Evolutionary conservation across 2,888 invertebrate genomes (phyloP).

Genomic region (Merodon equestris): DNA sequence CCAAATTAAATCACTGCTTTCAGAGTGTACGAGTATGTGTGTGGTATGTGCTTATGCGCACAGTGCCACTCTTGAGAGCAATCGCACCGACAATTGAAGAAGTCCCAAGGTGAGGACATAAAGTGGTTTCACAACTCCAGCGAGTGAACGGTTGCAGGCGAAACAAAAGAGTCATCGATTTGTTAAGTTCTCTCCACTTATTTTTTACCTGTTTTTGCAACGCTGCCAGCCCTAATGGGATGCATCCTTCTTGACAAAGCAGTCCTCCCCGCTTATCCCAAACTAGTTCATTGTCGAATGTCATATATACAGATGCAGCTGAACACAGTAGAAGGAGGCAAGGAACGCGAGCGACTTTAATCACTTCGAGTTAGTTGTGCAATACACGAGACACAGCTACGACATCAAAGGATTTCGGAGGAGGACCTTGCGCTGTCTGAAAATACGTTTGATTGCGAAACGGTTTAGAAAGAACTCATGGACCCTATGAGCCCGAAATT

Average conservation of each 20-base stretch:
- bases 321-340: conserved; percentile 14
- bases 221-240: conserved; percentile 52
- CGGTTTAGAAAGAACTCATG: conserved; percentile 27
- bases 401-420: conserved; percentile 62
- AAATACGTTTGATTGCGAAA: conserved; percentile 27
- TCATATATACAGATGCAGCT: background rate
- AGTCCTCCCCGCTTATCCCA: conserved; percentile 42
- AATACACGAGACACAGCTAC: conserved; percentile 46
- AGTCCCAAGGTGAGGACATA: conserved; percentile 63
- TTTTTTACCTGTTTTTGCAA: conserved; percentile 6
- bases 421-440: no score
- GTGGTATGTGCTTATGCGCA: no score
- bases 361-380: conserved; percentile 63
- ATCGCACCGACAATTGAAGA: conserved; percentile 57
- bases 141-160: conserved; percentile 35
- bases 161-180: conserved; percentile 68
- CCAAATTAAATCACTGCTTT: conserved; percentile 53
- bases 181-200: conserved; percentile 54
- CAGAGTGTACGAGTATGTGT: no score
- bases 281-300: conserved; percentile 49
- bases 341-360: conserved; percentile 63
- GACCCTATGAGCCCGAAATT: conserved; percentile 53
- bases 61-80: conserved; percentile 49
- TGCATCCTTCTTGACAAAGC: conserved; percentile 54
- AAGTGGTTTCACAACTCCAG: conserved; percentile 55